phyloP scores from a whole-genome alignment of 2,113 vertebrate species.

The Probosciger aterrimus region DNA sequence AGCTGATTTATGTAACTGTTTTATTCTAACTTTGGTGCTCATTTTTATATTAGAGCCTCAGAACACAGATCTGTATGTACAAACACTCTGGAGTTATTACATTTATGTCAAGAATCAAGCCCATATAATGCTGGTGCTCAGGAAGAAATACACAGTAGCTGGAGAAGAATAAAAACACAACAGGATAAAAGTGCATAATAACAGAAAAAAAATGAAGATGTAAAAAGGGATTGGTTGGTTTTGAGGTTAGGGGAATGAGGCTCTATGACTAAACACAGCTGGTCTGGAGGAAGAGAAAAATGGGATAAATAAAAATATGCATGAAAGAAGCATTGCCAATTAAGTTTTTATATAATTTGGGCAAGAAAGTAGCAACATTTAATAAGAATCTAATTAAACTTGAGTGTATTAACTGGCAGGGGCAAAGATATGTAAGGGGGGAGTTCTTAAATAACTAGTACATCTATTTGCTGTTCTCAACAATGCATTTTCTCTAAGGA shows the following conservation, averaged over 20 bases:
- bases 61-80: neutral
- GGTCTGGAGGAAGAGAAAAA: constrained; percentile 3
- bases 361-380: neutral
- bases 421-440: neutral
- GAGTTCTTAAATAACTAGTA: constrained; percentile 5
- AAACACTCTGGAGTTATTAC: neutral
- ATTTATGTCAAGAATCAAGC: constrained; percentile 1
- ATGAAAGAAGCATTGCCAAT: neutral
- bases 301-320: neutral
- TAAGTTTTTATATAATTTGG: constrained; percentile 30
- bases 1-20: neutral
- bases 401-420: neutral
- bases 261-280: neutral
- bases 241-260: neutral
- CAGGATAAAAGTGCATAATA: neutral
- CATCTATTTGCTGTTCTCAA: neutral
- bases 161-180: constrained; percentile 7
- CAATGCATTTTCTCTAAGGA: neutral
- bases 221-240: neutral
- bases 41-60: neutral
- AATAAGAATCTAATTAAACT: constrained; percentile 19
- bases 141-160: neutral
- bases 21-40: neutral
- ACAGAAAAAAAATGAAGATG: neutral
- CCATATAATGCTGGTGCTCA: neutral